These are phyloP conservation scores for Melanotaenia nigrans DNA, from an alignment of 2,797 vertebrate species.

Conservation along the genomic window DNA sequence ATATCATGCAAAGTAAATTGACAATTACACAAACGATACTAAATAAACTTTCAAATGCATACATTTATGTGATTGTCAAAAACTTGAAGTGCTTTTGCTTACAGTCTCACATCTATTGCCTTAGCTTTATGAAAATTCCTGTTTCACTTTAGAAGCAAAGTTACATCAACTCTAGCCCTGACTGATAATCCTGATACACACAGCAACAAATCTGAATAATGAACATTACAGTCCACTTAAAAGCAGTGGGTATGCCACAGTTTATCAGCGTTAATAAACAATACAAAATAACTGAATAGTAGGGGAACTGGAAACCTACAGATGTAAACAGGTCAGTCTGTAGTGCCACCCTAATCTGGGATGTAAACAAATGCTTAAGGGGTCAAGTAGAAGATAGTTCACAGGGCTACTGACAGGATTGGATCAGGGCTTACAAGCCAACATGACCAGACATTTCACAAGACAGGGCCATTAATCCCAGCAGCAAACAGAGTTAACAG, in stretches of 20 bases:
- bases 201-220: constrained; percentile 47
- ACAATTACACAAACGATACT: constrained; percentile 59
- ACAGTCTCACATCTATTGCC: constrained; percentile 32
- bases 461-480: constrained; percentile 60
- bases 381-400: constrained; percentile 66
- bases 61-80: constrained; percentile 73
- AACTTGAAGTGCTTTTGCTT: constrained; percentile 60
- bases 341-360: constrained; percentile 62
- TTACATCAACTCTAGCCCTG: constrained; percentile 57
- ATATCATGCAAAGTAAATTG: constrained; percentile 44
- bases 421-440: constrained; percentile 63
- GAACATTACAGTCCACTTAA: constrained; percentile 35
- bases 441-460: constrained; percentile 58
- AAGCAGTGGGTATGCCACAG: constrained; percentile 43
- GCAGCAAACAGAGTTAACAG: constrained; percentile 58
- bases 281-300: constrained; percentile 38
- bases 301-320: constrained; percentile 58
- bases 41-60: constrained; percentile 64
- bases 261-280: constrained; percentile 47
- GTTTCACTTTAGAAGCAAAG: constrained; percentile 53
- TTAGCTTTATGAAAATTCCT: constrained; percentile 37
- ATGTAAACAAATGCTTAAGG: constrained; percentile 77
- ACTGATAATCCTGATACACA: constrained; percentile 58
- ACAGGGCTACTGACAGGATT: constrained; percentile 73
- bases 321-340: constrained; percentile 72